A percentile compares a stretch with the other conserved stretches of the same genome.
Conservation (phyloP, 2,797 vertebrate species). For the Dromococcyx pavoninus region DNA sequence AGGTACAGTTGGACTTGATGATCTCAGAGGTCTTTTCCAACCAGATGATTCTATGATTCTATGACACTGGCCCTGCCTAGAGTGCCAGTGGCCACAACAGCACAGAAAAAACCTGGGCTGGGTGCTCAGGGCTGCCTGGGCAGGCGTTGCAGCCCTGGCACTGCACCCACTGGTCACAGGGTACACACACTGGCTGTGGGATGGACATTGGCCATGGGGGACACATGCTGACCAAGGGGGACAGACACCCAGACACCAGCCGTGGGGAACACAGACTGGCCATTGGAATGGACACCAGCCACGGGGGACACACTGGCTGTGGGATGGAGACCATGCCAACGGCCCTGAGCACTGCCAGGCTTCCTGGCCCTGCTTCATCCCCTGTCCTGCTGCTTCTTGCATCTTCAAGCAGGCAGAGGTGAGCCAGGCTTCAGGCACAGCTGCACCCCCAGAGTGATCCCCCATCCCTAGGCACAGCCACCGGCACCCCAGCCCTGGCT, state of each 20-base stretch:
- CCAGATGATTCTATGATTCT: no score
- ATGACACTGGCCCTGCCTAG: accelerated
- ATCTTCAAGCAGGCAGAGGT: background rate
- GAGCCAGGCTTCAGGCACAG: accelerated
- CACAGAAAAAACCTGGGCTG: background rate
- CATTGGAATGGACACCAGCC: no score
- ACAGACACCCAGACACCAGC: no score
- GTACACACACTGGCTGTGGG: background rate
- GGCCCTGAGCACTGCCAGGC: no score
- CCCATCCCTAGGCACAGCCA: background rate
- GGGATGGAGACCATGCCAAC: accelerated
- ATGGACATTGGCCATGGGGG: accelerated
- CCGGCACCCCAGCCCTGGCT: background rate
- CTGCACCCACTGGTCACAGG: accelerated
- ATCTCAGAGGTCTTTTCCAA: no score
- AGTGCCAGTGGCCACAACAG: background rate
- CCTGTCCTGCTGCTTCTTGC: background rate
- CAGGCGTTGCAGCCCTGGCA: background rate
- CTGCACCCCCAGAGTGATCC: accelerated
- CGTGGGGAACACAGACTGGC: background rate
- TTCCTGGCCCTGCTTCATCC: background rate
- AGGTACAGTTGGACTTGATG: no score
- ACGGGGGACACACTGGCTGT: background rate
- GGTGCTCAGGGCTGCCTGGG: no score
- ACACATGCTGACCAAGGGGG: no score